Evolutionary conservation across 1,140 invertebrate species (phyloP).

Genomic region (Hyphantria cunea): DNA sequence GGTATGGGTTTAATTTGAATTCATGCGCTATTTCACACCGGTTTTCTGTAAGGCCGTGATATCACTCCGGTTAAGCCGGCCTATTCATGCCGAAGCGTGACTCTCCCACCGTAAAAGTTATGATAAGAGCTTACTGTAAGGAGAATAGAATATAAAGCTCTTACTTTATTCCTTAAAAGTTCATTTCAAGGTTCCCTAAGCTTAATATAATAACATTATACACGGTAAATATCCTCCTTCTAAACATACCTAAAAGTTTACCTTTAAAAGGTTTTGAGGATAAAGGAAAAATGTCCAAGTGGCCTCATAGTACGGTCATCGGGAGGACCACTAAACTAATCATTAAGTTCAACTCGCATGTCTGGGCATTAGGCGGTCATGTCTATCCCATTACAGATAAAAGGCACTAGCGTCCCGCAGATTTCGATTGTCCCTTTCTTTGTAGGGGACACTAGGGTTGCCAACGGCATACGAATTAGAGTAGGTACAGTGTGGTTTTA

Average conservation of each 20-base stretch:
- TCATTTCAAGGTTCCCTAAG: no score
- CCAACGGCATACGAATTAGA: background rate
- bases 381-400: conserved; percentile 31
- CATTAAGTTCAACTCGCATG: conserved; percentile 35
- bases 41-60: no score
- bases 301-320: conserved; percentile 16
- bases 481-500: background rate
- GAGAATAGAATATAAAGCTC: no score
- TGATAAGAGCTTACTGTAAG: no score
- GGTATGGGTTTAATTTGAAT: no score
- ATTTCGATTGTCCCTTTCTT: conserved; percentile 23
- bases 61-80: no score
- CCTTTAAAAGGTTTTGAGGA: conserved; percentile 6
- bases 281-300: conserved; percentile 25
- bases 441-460: conserved; percentile 12
- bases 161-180: no score
- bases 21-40: no score
- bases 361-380: conserved; percentile 26
- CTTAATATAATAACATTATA: no score
- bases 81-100: no score
- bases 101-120: no score
- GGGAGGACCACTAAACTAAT: conserved; percentile 32
- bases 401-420: conserved; percentile 28
- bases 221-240: no score
- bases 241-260: conserved; percentile 1